phyloP scores from a whole-genome alignment of 2,888 invertebrate genomes.

The Iselma pallidipennis region DNA sequence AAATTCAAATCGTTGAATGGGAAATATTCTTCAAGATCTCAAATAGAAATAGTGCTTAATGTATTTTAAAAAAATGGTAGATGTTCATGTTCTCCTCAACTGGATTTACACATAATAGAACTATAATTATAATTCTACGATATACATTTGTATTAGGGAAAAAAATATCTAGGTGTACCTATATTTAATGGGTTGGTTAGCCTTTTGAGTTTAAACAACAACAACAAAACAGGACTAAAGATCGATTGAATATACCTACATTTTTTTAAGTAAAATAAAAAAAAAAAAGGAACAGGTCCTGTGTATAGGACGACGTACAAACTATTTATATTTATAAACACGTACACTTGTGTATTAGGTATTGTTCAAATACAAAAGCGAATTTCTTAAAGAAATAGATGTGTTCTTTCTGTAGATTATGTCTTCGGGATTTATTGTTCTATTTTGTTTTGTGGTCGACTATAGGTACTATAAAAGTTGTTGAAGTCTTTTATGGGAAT shows the following conservation, averaged over 20 bases:
- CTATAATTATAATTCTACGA: too few relatives aligned
- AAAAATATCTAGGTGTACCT: too few relatives aligned
- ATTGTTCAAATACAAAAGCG: not conserved
- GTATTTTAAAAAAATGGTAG: too few relatives aligned
- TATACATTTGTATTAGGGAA: too few relatives aligned
- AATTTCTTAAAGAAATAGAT: not conserved
- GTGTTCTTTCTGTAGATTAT: not conserved
- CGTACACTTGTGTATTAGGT: not conserved
- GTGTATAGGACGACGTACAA: not conserved
- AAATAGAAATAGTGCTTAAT: too few relatives aligned
- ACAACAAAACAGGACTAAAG: not conserved
- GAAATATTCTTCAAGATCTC: too few relatives aligned
- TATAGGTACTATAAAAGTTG: too few relatives aligned
- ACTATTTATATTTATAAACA: conserved; percentile 1
- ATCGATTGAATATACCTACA: not conserved
- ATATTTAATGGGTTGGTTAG: not conserved
- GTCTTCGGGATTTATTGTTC: not conserved
- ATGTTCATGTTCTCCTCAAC: too few relatives aligned
- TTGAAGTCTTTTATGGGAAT: too few relatives aligned
- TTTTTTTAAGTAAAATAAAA: not conserved
- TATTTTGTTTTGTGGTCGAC: not conserved
- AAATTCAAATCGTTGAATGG: not conserved
- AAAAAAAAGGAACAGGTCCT: not conserved
- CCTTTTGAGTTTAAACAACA: not conserved
- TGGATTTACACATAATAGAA: not conserved